Conservation (phyloP, 2,888 invertebrate species). For the Andricus curvator region DNA sequence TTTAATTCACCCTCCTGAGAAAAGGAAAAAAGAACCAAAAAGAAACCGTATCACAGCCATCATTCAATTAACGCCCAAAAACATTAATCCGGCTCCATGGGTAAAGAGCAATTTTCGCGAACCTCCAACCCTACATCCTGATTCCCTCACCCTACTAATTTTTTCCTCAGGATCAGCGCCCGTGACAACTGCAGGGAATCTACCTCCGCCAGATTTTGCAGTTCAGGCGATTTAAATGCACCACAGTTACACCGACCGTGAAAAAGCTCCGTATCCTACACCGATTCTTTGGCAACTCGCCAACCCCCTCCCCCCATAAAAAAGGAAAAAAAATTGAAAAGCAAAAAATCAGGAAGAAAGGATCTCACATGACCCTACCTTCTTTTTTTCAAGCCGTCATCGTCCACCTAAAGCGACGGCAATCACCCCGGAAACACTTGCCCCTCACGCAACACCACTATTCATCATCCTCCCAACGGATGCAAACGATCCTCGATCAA, state of each 20-base stretch:
- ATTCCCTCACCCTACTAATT: conserved; percentile 7
- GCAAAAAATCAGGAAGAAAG: conserved; percentile 1
- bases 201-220: conserved; percentile 26
- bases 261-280: neutral
- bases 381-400: conserved; percentile 17
- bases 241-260: conserved; percentile 30
- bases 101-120: conserved; percentile 23
- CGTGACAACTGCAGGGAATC: conserved; percentile 28
- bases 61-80: conserved; percentile 26
- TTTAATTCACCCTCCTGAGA: neutral
- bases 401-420: neutral
- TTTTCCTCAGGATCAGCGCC: conserved; percentile 16
- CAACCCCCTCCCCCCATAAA: neutral
- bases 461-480: conserved; percentile 33
- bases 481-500: conserved; percentile 22
- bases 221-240: conserved; percentile 29
- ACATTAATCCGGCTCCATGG: conserved; percentile 9
- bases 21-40: neutral
- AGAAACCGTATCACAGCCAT: neutral
- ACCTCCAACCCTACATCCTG: neutral
- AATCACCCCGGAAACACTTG: conserved; percentile 23
- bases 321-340: conserved; percentile 1
- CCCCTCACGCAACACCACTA: conserved; percentile 33
- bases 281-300: conserved; percentile 19
- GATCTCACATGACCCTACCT: neutral